Evolutionary conservation across 1,140 invertebrate species (phyloP).

Genomic region (Aphelenchoides besseyi): DNA sequence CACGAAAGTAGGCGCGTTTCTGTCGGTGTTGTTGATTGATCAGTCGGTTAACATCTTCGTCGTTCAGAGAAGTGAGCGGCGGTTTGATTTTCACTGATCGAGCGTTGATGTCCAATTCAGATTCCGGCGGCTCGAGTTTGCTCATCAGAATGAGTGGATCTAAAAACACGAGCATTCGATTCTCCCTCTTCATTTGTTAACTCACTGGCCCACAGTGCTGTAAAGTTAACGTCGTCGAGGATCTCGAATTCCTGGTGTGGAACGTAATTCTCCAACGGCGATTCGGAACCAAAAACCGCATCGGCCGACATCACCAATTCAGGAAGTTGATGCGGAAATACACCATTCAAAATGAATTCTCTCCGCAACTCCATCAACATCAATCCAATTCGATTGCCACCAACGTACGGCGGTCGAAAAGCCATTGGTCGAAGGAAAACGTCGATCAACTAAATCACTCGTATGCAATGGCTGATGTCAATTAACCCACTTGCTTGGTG

Average conservation of each 20-base stretch:
- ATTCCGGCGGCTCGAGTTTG: conserved; percentile 35
- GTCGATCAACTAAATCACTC: conserved; percentile 48
- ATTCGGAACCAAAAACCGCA: conserved; percentile 56
- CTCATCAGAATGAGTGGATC: conserved; percentile 46
- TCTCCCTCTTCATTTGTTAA: background rate
- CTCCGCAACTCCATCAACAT: conserved; percentile 60
- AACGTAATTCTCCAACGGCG: conserved; percentile 55
- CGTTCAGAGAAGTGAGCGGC: conserved; percentile 28
- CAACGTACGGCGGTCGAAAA: conserved; percentile 58
- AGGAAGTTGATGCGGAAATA: conserved; percentile 57
- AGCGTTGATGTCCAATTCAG: conserved; percentile 29
- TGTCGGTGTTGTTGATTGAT: conserved; percentile 23
- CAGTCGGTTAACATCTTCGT: conserved; percentile 27
- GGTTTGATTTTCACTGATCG: conserved; percentile 23
- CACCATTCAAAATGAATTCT: conserved; percentile 59
- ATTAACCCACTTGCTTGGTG: conserved; percentile 46
- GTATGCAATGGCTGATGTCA: background rate
- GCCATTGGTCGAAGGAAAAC: conserved; percentile 54
- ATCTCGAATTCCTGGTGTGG: conserved; percentile 48
- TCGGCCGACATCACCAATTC: conserved; percentile 52
- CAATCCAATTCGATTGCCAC: conserved; percentile 58
- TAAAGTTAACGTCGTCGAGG: conserved; percentile 44
- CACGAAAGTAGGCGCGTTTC: background rate
- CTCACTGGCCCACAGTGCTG: conserved; percentile 56
- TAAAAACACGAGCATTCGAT: conserved; percentile 11